A percentile compares a stretch with the other conserved stretches of the same genome.
phyloP scores from a whole-genome alignment of 1,140 invertebrate genomes.

The Streblospio benedicti region DNA sequence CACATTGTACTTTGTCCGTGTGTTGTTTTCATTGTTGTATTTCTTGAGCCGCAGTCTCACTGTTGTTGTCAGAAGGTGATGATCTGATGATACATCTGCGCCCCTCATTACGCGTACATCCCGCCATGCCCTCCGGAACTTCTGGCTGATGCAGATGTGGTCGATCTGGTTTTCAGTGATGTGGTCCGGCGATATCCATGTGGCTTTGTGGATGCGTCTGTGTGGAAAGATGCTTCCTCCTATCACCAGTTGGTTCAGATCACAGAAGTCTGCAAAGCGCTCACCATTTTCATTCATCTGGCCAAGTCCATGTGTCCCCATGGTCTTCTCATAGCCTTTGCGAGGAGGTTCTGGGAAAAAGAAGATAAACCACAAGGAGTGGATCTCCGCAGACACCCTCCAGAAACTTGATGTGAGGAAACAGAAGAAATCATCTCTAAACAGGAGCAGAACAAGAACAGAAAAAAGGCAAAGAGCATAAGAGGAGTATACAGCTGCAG shows the following conservation, averaged over 20 bases:
- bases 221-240: conserved; percentile 17
- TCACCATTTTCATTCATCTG: conserved; percentile 23
- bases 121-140: too few relatives aligned
- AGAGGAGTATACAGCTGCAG: neutral
- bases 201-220: conserved; percentile 23
- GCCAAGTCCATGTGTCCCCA: conserved; percentile 12
- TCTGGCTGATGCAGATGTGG: conserved; percentile 8
- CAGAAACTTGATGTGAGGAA: conserved; percentile 2
- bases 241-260: conserved; percentile 20
- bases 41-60: too few relatives aligned
- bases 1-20: too few relatives aligned
- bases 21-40: too few relatives aligned
- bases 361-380: neutral
- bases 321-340: too few relatives aligned
- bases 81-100: too few relatives aligned
- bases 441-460: conserved; percentile 8
- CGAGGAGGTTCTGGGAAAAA: conserved; percentile 2
- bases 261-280: conserved; percentile 17
- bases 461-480: conserved; percentile 1
- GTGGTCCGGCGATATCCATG: conserved; percentile 22
- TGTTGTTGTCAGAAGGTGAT: too few relatives aligned
- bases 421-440: neutral
- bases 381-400: conserved; percentile 1
- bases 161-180: conserved; percentile 17
- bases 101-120: too few relatives aligned